These are phyloP conservation scores for Diplolepis rosae DNA, from an alignment of 2,888 invertebrate species.

Conservation along the genomic window DNA sequence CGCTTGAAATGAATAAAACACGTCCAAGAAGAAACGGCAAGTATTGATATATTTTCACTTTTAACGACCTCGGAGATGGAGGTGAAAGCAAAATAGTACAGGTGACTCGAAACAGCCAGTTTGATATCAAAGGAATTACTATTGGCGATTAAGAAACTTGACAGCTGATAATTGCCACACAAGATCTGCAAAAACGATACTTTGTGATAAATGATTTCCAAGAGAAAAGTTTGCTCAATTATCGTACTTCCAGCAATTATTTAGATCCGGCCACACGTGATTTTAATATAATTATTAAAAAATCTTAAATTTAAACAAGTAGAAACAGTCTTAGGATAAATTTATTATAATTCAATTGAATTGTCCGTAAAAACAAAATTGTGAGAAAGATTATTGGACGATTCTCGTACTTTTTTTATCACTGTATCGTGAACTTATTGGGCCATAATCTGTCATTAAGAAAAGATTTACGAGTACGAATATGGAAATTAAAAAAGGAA, in stretches of 20 bases:
- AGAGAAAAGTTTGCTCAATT: not conserved
- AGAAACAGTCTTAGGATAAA: too few species aligned
- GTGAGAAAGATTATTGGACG: too few species aligned
- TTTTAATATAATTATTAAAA: too few species aligned
- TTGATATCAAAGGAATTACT: conserved; percentile 3
- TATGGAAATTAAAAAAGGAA: not conserved
- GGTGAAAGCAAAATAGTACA: conserved; percentile 2
- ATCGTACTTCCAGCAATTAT: not conserved
- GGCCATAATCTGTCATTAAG: too few species aligned
- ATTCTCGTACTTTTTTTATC: too few species aligned
- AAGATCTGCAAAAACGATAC: not conserved
- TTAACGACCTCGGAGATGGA: not conserved
- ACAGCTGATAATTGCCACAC: not conserved
- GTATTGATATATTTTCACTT: not conserved
- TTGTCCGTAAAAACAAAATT: too few species aligned
- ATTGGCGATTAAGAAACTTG: conserved; percentile 8
- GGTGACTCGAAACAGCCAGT: not conserved
- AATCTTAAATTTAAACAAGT: too few species aligned
- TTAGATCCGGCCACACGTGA: not conserved
- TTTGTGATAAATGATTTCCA: not conserved
- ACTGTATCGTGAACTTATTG: too few species aligned
- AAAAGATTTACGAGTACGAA: too few species aligned
- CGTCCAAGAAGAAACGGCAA: not conserved
- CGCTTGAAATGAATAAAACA: not conserved
- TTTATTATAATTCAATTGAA: too few species aligned